A percentile compares a stretch with the other conserved stretches of the same genome.
Evolutionary conservation across 2,113 vertebrate genomes (phyloP).

Genomic region (Varanus salvator): DNA sequence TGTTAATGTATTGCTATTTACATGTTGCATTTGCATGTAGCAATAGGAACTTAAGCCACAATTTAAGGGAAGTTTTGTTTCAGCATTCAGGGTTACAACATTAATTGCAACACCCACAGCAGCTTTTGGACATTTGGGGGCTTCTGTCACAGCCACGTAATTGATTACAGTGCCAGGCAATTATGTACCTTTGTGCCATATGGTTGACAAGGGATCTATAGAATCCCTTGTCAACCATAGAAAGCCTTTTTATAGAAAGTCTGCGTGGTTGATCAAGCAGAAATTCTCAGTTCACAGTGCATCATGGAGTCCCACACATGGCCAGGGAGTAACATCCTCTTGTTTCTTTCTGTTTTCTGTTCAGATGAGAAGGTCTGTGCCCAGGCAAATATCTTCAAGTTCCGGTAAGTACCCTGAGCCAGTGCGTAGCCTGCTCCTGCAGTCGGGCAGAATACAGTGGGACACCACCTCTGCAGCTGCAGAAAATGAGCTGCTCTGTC

Average conservation of each 20-base stretch:
- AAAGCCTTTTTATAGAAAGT: too few relatives aligned
- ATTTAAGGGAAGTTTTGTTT: constrained; percentile 10
- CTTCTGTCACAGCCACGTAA: background rate
- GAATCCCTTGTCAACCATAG: too few relatives aligned
- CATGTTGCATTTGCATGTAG: background rate
- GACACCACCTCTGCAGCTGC: too few relatives aligned
- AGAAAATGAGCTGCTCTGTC: background rate
- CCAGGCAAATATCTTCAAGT: background rate
- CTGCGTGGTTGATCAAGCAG: background rate
- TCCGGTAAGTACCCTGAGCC: constrained; percentile 2
- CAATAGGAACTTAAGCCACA: background rate
- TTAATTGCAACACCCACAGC: background rate
- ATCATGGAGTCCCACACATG: background rate
- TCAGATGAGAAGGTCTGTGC: background rate
- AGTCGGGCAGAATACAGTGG: background rate
- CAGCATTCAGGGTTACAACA: constrained; percentile 3
- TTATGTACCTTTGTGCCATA: background rate
- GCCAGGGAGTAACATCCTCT: background rate
- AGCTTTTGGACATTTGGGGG: background rate
- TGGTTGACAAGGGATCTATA: background rate
- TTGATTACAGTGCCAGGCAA: background rate
- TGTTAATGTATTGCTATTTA: background rate
- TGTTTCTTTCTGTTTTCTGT: constrained; percentile 1
- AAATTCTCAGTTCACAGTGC: background rate
- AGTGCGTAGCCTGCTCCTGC: too few relatives aligned